These are phyloP conservation scores for Noctua pronuba DNA, from an alignment of 2,888 invertebrate species.

Conservation along the genomic window DNA sequence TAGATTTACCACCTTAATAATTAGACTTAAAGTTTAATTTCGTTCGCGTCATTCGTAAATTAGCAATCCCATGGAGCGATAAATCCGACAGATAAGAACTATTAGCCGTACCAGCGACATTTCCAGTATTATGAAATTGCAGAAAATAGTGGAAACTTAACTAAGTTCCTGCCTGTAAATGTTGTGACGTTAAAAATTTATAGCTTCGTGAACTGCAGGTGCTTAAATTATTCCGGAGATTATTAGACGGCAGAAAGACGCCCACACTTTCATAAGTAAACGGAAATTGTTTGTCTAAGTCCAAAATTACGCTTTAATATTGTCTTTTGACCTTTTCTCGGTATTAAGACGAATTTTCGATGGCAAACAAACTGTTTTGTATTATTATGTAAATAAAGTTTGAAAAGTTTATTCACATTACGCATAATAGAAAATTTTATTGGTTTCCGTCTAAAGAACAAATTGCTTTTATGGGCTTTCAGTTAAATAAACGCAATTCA, in stretches of 20 bases:
- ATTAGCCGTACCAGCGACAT: slow-evolving; percentile 73
- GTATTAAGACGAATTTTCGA: slow-evolving; percentile 31
- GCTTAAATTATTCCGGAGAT: slow-evolving; percentile 65
- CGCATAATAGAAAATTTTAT: slow-evolving; percentile 40
- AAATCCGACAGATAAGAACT: slow-evolving; percentile 75
- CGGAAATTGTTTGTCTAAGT: slow-evolving; percentile 60
- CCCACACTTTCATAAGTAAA: slow-evolving; percentile 56
- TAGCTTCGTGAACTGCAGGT: slow-evolving; percentile 61
- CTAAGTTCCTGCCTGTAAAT: slow-evolving; percentile 56
- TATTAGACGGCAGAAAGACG: slow-evolving; percentile 58
- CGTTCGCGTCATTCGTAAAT: slow-evolving; percentile 54
- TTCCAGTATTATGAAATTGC: slow-evolving; percentile 72
- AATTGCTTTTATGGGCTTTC: slow-evolving; percentile 43
- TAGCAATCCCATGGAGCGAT: slow-evolving; percentile 73
- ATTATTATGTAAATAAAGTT: slow-evolving; percentile 59
- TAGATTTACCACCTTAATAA: slow-evolving; percentile 49
- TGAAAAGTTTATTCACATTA: slow-evolving; percentile 39
- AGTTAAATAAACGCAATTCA: slow-evolving; percentile 49
- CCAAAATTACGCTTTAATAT: slow-evolving; percentile 53
- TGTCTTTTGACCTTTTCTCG: slow-evolving; percentile 47
- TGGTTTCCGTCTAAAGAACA: slow-evolving; percentile 40
- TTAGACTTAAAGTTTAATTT: slow-evolving; percentile 56
- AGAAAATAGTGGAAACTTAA: slow-evolving; percentile 60
- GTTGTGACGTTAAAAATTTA: slow-evolving; percentile 67
- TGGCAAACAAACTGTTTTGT: slow-evolving; percentile 50